A percentile compares a stretch with the other conserved stretches of the same genome.
phyloP scores from a whole-genome alignment of 2,113 vertebrate species.

The Calonectris borealis region DNA sequence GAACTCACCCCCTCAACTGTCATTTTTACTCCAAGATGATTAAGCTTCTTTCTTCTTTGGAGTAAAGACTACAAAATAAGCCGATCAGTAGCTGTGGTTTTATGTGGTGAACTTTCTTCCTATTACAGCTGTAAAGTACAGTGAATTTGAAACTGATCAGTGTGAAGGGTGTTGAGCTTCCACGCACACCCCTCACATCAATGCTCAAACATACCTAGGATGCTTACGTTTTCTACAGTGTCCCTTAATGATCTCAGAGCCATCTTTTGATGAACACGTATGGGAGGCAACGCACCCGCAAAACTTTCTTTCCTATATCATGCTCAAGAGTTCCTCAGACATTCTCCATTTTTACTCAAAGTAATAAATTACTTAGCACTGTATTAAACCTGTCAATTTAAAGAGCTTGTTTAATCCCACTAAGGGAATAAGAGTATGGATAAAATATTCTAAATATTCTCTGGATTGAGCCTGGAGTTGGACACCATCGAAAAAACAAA shows the following conservation, averaged over 20 bases:
- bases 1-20: not conserved
- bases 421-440: not conserved
- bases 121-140: not conserved
- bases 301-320: not conserved
- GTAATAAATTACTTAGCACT: not conserved
- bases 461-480: not conserved
- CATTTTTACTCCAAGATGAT: not conserved
- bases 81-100: not conserved
- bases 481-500: not conserved
- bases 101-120: not conserved
- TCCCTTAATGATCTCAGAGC: not conserved
- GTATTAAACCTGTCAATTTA: not conserved
- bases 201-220: not conserved
- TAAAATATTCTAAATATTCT: not conserved
- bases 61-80: not conserved
- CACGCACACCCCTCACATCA: accelerated
- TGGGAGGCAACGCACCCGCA: not conserved
- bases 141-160: not conserved
- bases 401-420: not conserved
- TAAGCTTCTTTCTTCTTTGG: not conserved
- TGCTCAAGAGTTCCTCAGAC: not conserved
- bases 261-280: not conserved
- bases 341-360: not conserved
- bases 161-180: not conserved
- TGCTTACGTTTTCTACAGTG: not conserved